A percentile compares a stretch with the other conserved stretches of the same genome.
phyloP scores from a whole-genome alignment of 2,113 vertebrate genomes.

The Budorcas taxicolor region DNA sequence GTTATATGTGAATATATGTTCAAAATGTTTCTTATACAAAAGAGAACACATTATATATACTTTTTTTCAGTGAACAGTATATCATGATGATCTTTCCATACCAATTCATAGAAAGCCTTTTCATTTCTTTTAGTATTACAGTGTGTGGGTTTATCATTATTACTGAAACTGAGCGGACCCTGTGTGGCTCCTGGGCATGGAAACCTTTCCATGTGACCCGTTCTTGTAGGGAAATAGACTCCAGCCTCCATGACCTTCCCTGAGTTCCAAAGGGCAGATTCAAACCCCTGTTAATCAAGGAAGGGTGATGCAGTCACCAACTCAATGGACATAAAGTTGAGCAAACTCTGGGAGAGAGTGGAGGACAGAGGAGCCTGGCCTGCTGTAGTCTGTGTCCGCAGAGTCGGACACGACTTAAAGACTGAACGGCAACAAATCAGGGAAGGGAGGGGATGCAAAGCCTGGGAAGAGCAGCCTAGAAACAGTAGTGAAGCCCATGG shows the following conservation, averaged over 20 bases:
- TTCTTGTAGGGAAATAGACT: not conserved
- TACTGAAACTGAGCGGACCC: not conserved
- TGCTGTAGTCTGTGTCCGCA: not conserved
- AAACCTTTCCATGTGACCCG: not conserved
- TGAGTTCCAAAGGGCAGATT: not conserved
- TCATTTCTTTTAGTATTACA: not conserved
- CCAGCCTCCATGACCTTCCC: not conserved
- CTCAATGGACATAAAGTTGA: not conserved
- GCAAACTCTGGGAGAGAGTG: not conserved
- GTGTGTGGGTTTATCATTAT: not conserved
- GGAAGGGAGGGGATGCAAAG: not conserved
- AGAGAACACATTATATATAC: not conserved
- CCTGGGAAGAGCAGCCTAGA: not conserved
- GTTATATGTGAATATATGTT: not conserved
- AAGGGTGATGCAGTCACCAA: not conserved
- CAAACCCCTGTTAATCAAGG: not conserved
- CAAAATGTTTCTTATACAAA: not conserved
- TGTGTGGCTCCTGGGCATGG: not conserved
- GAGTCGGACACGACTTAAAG: not conserved
- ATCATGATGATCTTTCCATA: not conserved
- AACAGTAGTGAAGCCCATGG: not conserved
- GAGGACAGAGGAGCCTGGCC: not conserved
- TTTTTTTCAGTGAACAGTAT: conserved; percentile 16
- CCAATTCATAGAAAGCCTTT: not conserved
- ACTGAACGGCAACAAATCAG: not conserved